Percentiles rank a stretch among this genome's conserved stretches.
These are phyloP conservation scores for Channallabes apus DNA, from an alignment of 2,797 vertebrate genomes.

Conservation along the genomic window DNA sequence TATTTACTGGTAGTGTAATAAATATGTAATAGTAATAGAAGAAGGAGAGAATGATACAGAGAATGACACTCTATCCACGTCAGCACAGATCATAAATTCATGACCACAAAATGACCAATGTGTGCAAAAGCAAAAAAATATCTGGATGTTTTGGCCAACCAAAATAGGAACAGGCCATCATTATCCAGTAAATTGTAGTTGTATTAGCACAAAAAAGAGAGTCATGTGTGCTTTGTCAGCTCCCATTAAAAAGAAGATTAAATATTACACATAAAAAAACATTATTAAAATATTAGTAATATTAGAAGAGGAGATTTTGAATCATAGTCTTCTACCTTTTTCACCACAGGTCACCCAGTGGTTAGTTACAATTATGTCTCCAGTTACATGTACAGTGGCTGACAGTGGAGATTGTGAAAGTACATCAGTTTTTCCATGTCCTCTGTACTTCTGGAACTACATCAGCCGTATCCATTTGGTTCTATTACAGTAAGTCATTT, in stretches of 20 bases:
- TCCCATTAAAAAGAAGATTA: constrained; percentile 60
- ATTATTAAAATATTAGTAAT: no score
- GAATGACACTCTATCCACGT: neutral
- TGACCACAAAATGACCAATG: neutral
- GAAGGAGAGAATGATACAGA: neutral
- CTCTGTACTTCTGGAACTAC: neutral
- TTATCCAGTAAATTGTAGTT: neutral
- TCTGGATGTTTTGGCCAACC: neutral
- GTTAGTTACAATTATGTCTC: constrained; percentile 26
- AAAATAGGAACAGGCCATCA: neutral
- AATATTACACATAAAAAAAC: constrained; percentile 63
- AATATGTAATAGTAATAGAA: neutral
- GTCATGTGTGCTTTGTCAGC: constrained; percentile 9
- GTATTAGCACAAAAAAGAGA: neutral
- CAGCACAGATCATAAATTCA: neutral
- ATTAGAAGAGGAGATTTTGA: constrained; percentile 67
- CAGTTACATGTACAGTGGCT: constrained; percentile 27
- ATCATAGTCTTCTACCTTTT: constrained; percentile 70
- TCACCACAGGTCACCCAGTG: constrained; percentile 54
- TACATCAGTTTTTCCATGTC: constrained; percentile 6
- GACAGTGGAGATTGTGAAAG: neutral
- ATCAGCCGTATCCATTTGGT: neutral
- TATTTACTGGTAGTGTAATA: neutral
- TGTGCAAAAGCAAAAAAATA: neutral
- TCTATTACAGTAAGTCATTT: neutral